These are phyloP conservation scores for Drosophila kikkawai DNA, from an alignment of 1,140 invertebrate species.

Conservation along the genomic window DNA sequence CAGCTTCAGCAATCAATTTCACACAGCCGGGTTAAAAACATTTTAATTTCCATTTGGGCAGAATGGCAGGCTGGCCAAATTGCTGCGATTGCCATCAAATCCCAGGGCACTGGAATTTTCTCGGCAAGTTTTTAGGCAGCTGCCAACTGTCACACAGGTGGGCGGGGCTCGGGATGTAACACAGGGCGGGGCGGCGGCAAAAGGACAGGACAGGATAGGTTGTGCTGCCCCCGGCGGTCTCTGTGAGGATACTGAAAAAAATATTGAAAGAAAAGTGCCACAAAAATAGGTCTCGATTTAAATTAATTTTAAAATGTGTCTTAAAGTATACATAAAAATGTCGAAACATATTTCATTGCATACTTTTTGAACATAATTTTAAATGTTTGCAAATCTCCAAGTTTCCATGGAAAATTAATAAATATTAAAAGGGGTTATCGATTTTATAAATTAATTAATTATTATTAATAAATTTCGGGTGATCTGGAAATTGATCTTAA, in stretches of 20 bases:
- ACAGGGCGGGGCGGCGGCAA: not conserved
- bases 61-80: conserved; percentile 65
- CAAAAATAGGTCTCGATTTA: not conserved
- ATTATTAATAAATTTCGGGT: no score
- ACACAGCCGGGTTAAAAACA: conserved; percentile 57
- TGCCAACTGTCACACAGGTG: conserved; percentile 74
- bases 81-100: conserved; percentile 73
- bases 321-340: not conserved
- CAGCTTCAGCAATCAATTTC: conserved; percentile 54
- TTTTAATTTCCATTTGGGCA: conserved; percentile 77
- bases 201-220: conserved; percentile 32
- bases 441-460: no score
- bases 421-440: no score
- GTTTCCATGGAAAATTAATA: no score
- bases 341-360: not conserved
- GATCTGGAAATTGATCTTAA: not conserved
- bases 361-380: not conserved
- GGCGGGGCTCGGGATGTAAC: conserved; percentile 24
- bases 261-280: not conserved
- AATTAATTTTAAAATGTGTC: not conserved
- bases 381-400: no score
- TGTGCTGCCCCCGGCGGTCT: conserved; percentile 52
- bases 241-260: conserved; percentile 9
- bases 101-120: conserved; percentile 64
- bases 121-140: conserved; percentile 74